Evolutionary conservation across 37 sponge, comb jelly and placozoan species (phyloP), one percentile per base, ranked within the genome.

Genomic region (Ephydatia muelleri): DNA sequence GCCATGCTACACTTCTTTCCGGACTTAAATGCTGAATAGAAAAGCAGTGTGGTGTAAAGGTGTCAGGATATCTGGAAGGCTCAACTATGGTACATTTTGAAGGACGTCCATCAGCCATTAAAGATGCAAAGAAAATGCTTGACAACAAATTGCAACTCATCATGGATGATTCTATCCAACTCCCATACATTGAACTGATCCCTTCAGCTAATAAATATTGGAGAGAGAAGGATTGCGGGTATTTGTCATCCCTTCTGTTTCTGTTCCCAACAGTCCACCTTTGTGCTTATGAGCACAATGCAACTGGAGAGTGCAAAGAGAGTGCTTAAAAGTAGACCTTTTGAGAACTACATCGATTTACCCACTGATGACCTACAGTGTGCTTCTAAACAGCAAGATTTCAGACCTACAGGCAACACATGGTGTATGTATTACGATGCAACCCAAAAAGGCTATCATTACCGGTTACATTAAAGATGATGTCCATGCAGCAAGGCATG

Each of bases 321-420:
- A 35, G 67, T 81, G 19, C 67, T 81, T 23, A 39, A 29, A 31
- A 26, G 21, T 28, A 43, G 37, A 43, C 70, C 70, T 28, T 70
- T 31, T 39, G 81, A 65, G 30, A 81, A 79, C 32, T 33, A 64
- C 26, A 67, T 79, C 16, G 32, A 65, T 0, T n/a, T 79, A n/a
- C 35, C 25, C 35, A 73, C 74, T 25, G 35, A 35, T 23, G 74
- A 73, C 33, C 35, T 73, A 8, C n/a, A 28, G 33, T 73, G 0
- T 0, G 31, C 28, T 33, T 33, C 74, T 36, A 3, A 25, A 27
- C 3, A 21, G 25, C 6, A 31, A 31, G 23, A 37, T 73, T 28
- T 34, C 37, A 34, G 65, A 67, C 21, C 33, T 79, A 25, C 0
- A 30, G 34, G 32, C 80, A 3, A 66, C 49, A 33, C 34, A 35